phyloP scores from a whole-genome alignment of 2,888 invertebrate genomes.

The Cancer borealis region DNA sequence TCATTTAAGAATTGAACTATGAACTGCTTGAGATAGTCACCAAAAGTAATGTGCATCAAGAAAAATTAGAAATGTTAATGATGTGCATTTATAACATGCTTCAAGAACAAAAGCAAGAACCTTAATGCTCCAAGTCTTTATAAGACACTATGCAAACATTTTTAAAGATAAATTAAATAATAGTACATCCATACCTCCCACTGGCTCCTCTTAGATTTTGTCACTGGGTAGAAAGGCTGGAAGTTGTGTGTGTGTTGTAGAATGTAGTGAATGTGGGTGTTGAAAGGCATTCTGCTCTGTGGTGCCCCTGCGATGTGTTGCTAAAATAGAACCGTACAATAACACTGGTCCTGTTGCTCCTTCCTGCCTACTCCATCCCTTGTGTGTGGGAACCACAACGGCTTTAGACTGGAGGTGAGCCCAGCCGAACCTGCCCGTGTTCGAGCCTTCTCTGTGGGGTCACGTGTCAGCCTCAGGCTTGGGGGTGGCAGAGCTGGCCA shows the following conservation, averaged over 20 bases:
- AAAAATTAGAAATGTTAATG: neutral
- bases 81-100: neutral
- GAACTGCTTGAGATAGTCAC: neutral
- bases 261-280: conserved; percentile 63
- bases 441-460: conserved; percentile 89
- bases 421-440: conserved; percentile 81
- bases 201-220: conserved; percentile 63
- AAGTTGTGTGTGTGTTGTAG: conserved; percentile 49
- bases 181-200: neutral
- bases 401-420: conserved; percentile 71
- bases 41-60: neutral
- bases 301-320: conserved; percentile 60
- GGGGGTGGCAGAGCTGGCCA: conserved; percentile 67
- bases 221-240: conserved; percentile 72
- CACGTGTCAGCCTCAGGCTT: conserved; percentile 82
- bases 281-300: conserved; percentile 60
- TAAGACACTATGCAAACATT: neutral
- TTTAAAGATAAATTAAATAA: neutral
- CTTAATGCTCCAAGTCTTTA: neutral
- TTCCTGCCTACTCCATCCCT: conserved; percentile 66
- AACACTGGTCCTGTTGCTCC: conserved; percentile 68
- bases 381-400: conserved; percentile 61
- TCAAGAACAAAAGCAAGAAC: neutral
- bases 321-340: conserved; percentile 65
- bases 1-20: neutral